Base-by-base conservation (phyloP, 2,888 invertebrate genomes). In the Augiades crinisus region DNA sequence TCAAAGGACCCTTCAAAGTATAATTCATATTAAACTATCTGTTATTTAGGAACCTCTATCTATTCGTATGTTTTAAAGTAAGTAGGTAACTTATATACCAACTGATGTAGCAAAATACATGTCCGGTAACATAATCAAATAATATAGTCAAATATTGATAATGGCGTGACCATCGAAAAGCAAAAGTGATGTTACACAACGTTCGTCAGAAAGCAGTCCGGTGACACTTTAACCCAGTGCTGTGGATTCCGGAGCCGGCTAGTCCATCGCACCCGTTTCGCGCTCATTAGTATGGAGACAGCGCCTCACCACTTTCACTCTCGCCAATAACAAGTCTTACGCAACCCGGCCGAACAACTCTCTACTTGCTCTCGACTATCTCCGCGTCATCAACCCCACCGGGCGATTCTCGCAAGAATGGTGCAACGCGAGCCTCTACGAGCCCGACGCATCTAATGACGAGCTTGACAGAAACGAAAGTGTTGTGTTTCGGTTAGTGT, bases 201-300 rank as follows among this genome's bases (percentile, higher is more conserved):
- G 40, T 46, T 54, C 59, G 56, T 66, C 67, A 70, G 78, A 78
- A 79, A 78, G 79, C 67, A 64, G 68, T 65, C 54, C 64, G 59
- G 77, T 83, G 81, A 81, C 81, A 83, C 81, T 85, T 78, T 78
- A 84, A 80, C 81, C 80, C 76, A 81, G 75, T 78, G 76, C 65
- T 71, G 75, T 62, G 65, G 67, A 72, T 68, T 75, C 76, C 75
- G 72, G 67, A 67, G 60, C 62, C 65, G 68, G 13, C 64, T 64
- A 70, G 74, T 69, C 63, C 73, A 70, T 72, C 72, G 78, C 76
- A 76, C 79, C 72, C 78, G 75, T 69, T 75, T 78, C 72, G 75
- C 77, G 71, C 72, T 82, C 79, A 85, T 88, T 85, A 81, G 79
- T 87, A 88, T 88, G 87, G 78, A 82, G 82, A 82, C 83, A 77